Conservation (phyloP, 2,113 vertebrate species). For the Apistogramma diplotaenia region DNA sequence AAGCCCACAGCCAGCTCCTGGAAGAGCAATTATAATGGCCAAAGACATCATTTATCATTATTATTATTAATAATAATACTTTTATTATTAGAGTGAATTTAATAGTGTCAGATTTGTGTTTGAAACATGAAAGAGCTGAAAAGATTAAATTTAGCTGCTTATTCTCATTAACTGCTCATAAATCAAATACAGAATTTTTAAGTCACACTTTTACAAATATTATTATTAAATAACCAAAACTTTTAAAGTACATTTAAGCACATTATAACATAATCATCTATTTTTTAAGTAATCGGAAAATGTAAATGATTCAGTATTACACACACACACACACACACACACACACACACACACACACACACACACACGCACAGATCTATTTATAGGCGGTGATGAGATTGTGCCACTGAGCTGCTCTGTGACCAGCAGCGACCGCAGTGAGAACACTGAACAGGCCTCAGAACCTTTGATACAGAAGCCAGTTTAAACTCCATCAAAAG, state of each 20-base stretch:
- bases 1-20: neutral
- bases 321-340: neutral
- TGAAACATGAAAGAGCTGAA: neutral
- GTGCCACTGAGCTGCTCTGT: conserved; percentile 27
- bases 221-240: neutral
- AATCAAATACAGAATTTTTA: neutral
- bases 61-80: neutral
- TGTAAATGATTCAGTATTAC: neutral
- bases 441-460: neutral
- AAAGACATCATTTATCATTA: neutral
- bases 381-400: conserved; percentile 15
- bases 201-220: neutral
- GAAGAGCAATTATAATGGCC: neutral
- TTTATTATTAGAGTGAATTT: neutral
- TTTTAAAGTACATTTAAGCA: neutral
- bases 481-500: neutral
- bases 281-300: neutral
- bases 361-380: conserved; percentile 7
- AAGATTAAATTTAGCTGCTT: neutral
- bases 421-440: conserved; percentile 11
- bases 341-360: neutral
- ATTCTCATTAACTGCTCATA: neutral
- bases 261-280: neutral
- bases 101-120: neutral
- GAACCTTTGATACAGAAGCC: neutral